phyloP scores from a whole-genome alignment of 2,797 vertebrate genomes.

The Artibeus lituratus region DNA sequence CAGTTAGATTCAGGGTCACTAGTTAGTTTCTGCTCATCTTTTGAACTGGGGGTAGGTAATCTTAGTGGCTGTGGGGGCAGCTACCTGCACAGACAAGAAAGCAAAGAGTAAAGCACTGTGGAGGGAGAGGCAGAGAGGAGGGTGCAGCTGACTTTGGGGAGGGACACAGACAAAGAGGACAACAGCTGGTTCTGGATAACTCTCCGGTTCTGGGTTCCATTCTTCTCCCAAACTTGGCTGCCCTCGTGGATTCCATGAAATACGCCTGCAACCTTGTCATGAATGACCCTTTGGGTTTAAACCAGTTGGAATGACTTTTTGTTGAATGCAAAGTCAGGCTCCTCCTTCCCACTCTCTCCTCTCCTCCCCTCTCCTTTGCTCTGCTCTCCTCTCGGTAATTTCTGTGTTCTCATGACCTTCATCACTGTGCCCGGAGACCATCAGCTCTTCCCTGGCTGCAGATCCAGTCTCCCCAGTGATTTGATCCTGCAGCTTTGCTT shows the following conservation, averaged over 20 bases:
- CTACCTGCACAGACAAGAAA: not conserved
- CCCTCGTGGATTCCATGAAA: not conserved
- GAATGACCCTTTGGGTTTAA: slow-evolving; percentile 8
- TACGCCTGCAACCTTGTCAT: not conserved
- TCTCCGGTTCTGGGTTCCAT: not conserved
- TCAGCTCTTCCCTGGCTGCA: not conserved
- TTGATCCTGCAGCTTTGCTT: not conserved
- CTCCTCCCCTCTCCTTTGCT: not conserved
- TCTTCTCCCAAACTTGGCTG: not conserved
- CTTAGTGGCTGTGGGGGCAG: not conserved
- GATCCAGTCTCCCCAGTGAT: not conserved
- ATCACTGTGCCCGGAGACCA: not conserved
- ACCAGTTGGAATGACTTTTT: not conserved
- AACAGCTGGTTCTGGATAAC: not conserved
- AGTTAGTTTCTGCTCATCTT: not conserved
- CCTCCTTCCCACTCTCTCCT: too few species aligned
- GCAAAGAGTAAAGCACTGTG: not conserved
- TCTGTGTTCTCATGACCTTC: not conserved
- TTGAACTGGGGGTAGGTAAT: not conserved
- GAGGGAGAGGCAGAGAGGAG: not conserved
- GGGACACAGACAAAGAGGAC: not conserved
- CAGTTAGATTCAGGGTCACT: not conserved
- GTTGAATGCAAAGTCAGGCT: not conserved
- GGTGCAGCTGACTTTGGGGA: fast-evolving
- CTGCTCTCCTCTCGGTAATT: not conserved